Evolutionary conservation across 2,797 vertebrate species (phyloP), one percentile per base, ranked within the genome.

Genomic region (Bradypodion pumilum): DNA sequence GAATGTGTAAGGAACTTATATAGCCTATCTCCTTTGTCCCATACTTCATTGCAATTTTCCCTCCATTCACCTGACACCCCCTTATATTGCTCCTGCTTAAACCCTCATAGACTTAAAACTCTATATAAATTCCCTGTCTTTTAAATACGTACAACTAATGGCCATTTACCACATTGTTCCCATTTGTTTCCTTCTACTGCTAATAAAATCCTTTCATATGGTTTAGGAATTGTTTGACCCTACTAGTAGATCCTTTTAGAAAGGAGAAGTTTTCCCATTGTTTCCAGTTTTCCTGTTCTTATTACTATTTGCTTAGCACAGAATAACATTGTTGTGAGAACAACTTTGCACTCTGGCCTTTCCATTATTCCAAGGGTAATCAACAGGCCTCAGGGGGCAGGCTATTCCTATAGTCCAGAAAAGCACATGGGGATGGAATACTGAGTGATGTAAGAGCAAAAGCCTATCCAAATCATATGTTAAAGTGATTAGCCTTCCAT

Each of bases 91-190:
- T 12, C 19, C 52, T 60, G 27, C 25, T 70, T 81, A 81, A 85
- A n/a, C 1, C 15, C 40, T 68, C 60, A 66, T n/a, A 42, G 78
- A 87, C 37, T 37, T 86, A 44, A 87, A 87, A 81, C 0, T 78
- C 73, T 89, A n/a, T 89, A 32, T 25, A 79, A 60, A 81, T 87
- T 87, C 83, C 56, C 25, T 86, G 60, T 74, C 21, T 90, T 59
- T 90, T 88, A 49, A 46, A 0, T 69, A n/a, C n/a, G n/a, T n/a
- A 42, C 85, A 87, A 84, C 85, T 92, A 89, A 86, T 70, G 29
- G 82, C 7, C 25, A 1, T 12, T 90, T 83, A 37, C 15, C 25
- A 90, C 90, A 91, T 85, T 87, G 2, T 27, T 89, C 69, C 79
- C 74, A 81, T 79, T 89, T 80, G 59, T 83, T 91, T 86, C 92